Evolutionary conservation across 2,888 invertebrate genomes (phyloP), one percentile per base, ranked within the genome.

Genomic region (Cheilosia variabilis): DNA sequence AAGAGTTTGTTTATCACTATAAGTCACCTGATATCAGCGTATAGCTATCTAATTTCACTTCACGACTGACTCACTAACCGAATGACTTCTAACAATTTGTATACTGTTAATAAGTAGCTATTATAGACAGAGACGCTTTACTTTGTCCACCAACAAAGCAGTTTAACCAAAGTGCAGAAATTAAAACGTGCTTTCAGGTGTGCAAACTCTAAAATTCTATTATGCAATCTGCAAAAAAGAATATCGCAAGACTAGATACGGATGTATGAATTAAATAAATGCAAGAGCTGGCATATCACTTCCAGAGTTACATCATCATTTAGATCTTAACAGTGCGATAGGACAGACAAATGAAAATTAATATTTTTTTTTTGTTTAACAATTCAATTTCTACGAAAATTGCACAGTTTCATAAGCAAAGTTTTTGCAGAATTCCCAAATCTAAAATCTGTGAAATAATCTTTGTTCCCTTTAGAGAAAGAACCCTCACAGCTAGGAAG

Each of bases 1-100:
- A 63, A 55, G 31, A 43, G 47, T 62, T 69, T 69, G 43, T 79
- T 82, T 82, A 82, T 82, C 81, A 82, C 71, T n/a, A 50, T 17
- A 77, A 77, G 83, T 84, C 80, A 84, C 79, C 62, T 80, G 83
- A 84, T 84, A 84, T 69, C 83, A 65, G 45, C 79, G 58, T 69
- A 45, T 15, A 79, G 63, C 66, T 84, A 84, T 84, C 75, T 58
- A 55, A 66, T 84, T 80, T 63, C 83, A 69, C 57, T 79, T 73
- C 79, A 84, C 79, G 79, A 83, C 73, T 78, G 83, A 83, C 41
- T 83, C 78, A 72, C 60, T 73, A 50, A 57, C 31, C 41, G 31
- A 58, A 24, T 43, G n/a, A 43, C 19, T 34, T 37, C n/a, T 50
- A 13, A 13, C 17, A 60, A 24, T 62, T 45, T 24, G 55, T 45